Evolutionary conservation across 2,113 vertebrate species (phyloP).

Genomic region (Callocephalon fimbriatum): DNA sequence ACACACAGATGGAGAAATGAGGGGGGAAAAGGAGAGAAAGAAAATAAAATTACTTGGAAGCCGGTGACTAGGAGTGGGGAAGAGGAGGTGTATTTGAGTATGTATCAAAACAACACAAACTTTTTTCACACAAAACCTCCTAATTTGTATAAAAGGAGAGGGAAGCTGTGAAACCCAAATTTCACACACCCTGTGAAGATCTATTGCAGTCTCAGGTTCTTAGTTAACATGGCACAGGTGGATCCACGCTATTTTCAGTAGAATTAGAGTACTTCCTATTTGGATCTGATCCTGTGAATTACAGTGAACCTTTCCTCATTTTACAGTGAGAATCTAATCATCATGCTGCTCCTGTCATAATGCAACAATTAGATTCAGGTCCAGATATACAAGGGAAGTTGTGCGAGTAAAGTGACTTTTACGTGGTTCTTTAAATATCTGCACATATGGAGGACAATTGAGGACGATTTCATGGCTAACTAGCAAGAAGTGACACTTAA

Average conservation of each 20-base stretch:
- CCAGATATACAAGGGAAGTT: neutral
- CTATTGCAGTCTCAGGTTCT: neutral
- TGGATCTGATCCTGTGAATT: neutral
- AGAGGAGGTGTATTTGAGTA: neutral
- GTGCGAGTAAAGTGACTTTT: neutral
- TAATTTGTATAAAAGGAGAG: neutral
- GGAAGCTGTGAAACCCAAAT: neutral
- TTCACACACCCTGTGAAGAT: neutral
- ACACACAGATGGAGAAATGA: neutral
- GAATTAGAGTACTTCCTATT: neutral
- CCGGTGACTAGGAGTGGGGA: neutral
- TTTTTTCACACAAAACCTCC: neutral
- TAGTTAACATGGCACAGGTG: neutral
- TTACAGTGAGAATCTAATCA: neutral
- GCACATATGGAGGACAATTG: neutral
- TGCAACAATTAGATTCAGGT: neutral
- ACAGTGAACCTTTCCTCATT: neutral
- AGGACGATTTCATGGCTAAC: neutral
- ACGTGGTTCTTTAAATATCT: slow-evolving; percentile 7
- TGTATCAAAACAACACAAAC: neutral
- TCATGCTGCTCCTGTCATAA: neutral
- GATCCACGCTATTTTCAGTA: neutral
- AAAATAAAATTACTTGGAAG: neutral
- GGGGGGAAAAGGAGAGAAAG: accelerated
- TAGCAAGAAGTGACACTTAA: neutral